Conservation (phyloP, 2,888 invertebrate genomes). For the Antheraea assamensis region DNA sequence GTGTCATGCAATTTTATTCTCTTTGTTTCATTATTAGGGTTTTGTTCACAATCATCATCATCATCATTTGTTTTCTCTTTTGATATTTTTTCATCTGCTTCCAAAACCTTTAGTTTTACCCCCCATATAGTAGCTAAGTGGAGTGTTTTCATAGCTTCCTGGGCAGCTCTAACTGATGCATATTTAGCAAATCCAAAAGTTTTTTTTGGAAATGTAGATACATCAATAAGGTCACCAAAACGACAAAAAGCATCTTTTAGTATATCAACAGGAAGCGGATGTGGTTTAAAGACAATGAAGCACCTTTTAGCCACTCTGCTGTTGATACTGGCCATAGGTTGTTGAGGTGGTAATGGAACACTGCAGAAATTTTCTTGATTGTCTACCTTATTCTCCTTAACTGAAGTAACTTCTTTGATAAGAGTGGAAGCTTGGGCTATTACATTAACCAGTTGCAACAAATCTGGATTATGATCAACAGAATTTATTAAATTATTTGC, state of each 20-base stretch:
- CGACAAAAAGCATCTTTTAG: slow-evolving; percentile 94
- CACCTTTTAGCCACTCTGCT: slow-evolving; percentile 85
- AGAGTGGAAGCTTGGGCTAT: slow-evolving; percentile 89
- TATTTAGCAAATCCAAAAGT: slow-evolving; percentile 97
- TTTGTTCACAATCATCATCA: slow-evolving; percentile 44
- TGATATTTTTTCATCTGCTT: slow-evolving; percentile 88
- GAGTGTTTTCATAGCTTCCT: slow-evolving; percentile 86
- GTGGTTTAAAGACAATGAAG: slow-evolving; percentile 85
- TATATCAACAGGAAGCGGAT: slow-evolving; percentile 87
- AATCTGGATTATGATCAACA: slow-evolving; percentile 70
- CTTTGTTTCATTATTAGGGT: slow-evolving; percentile 55
- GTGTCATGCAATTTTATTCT: slow-evolving; percentile 25
- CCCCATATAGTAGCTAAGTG: slow-evolving; percentile 94
- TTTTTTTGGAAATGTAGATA: slow-evolving; percentile 92
- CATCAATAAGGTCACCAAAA: slow-evolving; percentile 95
- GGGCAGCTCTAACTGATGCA: slow-evolving; percentile 89
- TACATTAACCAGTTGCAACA: slow-evolving; percentile 88
- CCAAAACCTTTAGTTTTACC: slow-evolving; percentile 91
- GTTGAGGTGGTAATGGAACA: slow-evolving; percentile 87
- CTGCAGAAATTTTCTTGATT: slow-evolving; percentile 75
- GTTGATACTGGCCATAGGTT: slow-evolving; percentile 84
- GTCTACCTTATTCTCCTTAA: slow-evolving; percentile 40
- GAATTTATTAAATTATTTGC: slow-evolving; percentile 68
- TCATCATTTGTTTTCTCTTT: slow-evolving; percentile 42
- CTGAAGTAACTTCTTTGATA: slow-evolving; percentile 84